Conservation (phyloP, 64 coral and sea anemone genomes). For the Acropora tenuis region DNA sequence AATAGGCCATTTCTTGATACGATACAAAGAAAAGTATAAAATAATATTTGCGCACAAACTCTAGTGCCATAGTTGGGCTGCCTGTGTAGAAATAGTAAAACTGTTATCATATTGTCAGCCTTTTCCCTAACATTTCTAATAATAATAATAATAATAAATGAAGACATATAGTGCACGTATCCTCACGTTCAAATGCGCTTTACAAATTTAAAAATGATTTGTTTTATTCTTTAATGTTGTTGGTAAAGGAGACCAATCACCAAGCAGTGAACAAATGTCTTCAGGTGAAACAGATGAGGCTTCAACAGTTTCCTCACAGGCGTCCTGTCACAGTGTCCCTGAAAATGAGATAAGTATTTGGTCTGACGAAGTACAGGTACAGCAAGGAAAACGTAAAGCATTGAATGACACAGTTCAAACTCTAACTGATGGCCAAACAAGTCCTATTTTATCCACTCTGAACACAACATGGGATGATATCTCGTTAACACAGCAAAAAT, state of each 20-base stretch:
- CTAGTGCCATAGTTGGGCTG: slow-evolving; percentile 64
- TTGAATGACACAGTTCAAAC: slow-evolving; percentile 44
- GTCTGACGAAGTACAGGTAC: slow-evolving; percentile 48
- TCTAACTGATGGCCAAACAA: slow-evolving; percentile 55
- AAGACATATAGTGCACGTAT: slow-evolving; percentile 67
- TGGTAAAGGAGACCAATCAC: slow-evolving; percentile 62
- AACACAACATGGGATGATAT: slow-evolving; percentile 63
- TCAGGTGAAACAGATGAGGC: slow-evolving; percentile 56
- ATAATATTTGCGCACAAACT: slow-evolving; percentile 62
- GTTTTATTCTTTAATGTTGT: slow-evolving; percentile 67
- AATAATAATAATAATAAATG: slow-evolving; percentile 61
- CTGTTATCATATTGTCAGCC: slow-evolving; percentile 68
- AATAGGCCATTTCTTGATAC: too few species aligned
- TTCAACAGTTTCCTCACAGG: slow-evolving; percentile 63
- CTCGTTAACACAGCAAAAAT: slow-evolving; percentile 45
- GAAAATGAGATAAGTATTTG: slow-evolving; percentile 59
- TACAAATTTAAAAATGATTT: slow-evolving; percentile 71
- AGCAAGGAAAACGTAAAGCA: slow-evolving; percentile 43
- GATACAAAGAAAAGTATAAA: slow-evolving; percentile 66
- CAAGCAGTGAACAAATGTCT: slow-evolving; percentile 59
- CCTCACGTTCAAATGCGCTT: slow-evolving; percentile 64
- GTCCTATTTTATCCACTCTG: slow-evolving; percentile 62
- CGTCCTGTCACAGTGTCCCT: slow-evolving; percentile 48
- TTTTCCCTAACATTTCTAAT: slow-evolving; percentile 53
- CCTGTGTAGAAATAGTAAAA: slow-evolving; percentile 61